Conservation (phyloP, 2,888 invertebrate species). For the Oscheius sp. region DNA sequence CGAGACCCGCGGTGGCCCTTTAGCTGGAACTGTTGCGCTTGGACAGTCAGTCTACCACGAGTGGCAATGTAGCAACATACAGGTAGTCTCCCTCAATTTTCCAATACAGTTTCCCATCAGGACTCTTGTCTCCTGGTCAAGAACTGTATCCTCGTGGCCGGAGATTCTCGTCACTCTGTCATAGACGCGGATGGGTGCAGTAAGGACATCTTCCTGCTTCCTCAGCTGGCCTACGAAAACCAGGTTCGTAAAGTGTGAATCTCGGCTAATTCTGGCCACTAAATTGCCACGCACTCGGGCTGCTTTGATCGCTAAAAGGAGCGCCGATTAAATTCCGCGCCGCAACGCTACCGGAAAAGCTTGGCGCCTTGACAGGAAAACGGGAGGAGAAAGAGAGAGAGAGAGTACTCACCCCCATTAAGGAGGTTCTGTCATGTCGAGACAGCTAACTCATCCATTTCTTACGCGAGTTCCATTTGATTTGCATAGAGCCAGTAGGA, state of each 20-base stretch:
- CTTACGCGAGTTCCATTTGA: slow-evolving; percentile 14
- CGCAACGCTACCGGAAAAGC: slow-evolving; percentile 20
- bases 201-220: slow-evolving; percentile 53
- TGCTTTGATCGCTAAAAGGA: slow-evolving; percentile 35
- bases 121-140: slow-evolving; percentile 46
- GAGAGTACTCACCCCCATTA: neutral
- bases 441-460: neutral
- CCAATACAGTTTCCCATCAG: slow-evolving; percentile 20
- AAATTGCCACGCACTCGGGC: slow-evolving; percentile 15
- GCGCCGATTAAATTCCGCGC: slow-evolving; percentile 33
- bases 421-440: neutral
- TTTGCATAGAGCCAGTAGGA: slow-evolving; percentile 16
- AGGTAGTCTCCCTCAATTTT: slow-evolving; percentile 12
- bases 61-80: slow-evolving; percentile 56
- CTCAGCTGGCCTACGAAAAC: slow-evolving; percentile 59
- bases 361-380: slow-evolving; percentile 9
- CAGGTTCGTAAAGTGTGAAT: slow-evolving; percentile 41
- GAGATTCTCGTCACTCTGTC: slow-evolving; percentile 54
- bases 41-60: slow-evolving; percentile 60
- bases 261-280: slow-evolving; percentile 32
- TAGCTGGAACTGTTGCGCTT: slow-evolving; percentile 43
- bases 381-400: neutral
- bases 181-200: slow-evolving; percentile 63
- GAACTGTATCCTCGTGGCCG: slow-evolving; percentile 56
- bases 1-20: slow-evolving; percentile 37